Evolutionary conservation across 2,888 invertebrate species (phyloP), one percentile per base, ranked within the genome.

Genomic region (Hylaea fasciaria): DNA sequence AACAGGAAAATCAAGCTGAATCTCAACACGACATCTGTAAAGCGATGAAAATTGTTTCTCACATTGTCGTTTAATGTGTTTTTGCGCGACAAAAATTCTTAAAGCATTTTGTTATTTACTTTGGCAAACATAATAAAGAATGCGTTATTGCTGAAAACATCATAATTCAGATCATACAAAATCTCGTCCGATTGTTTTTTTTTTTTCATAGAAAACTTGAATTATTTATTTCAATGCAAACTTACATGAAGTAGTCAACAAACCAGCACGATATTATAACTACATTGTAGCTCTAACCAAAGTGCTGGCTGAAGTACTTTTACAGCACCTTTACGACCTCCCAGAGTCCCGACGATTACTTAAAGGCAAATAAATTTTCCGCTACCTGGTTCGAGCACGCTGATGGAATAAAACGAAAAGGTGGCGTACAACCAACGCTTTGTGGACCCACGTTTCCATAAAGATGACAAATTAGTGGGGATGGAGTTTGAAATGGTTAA

Each of bases 1-100:
- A 53, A 69, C 80, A 77, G 71, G 75, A 77, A 77, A 80, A 80
- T 77, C 75, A 29, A 69, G 60, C 56, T 68, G 66, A 70, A 59
- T 65, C 54, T 28, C 39, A 50, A 48, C 55, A 47, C 51, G 63
- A 65, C 65, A 66, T 67, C 66, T 41, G 57, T 50, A 55, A 67
- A 65, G 55, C 66, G 68, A 71, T 63, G 43, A 64, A 62, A 59
- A 57, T 32, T 32, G 7, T 32, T 10, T 32, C 9, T 9, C 32
- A 32, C 9, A 10, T 8, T 12, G 4, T 37, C 37, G 12, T 10
- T 37, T 12, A n/a, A 32, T 32, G 3, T 32, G 9, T 32, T 32
- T 32, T 32, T 7, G 9, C n/a, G 12, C n/a, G n/a, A n/a, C n/a
- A n/a, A n/a, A n/a, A n/a, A n/a, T n/a, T n/a, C n/a, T n/a, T n/a